These are phyloP conservation scores for Cancer borealis DNA, from an alignment of 2,888 invertebrate genomes.

Conservation along the genomic window DNA sequence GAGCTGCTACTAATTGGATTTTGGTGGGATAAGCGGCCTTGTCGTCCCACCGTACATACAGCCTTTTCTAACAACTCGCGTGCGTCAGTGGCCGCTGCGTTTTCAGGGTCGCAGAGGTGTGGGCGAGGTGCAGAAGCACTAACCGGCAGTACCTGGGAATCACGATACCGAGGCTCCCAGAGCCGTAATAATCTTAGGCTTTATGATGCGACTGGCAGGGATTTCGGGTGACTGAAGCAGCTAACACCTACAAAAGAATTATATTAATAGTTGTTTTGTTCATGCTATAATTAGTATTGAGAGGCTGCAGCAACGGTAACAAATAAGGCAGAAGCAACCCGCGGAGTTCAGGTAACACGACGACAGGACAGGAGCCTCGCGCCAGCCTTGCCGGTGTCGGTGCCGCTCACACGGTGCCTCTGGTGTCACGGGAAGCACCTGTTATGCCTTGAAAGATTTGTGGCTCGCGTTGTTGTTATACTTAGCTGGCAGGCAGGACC, in stretches of 20 bases:
- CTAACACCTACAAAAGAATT: neutral
- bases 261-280: neutral
- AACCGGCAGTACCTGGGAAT: slow-evolving; percentile 34
- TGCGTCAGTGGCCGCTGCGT: neutral
- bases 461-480: neutral
- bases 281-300: neutral
- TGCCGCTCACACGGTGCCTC: neutral
- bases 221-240: neutral
- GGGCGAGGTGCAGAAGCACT: slow-evolving; percentile 14
- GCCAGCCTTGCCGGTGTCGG: neutral
- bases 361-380: neutral
- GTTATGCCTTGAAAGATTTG: neutral
- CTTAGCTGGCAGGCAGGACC: neutral
- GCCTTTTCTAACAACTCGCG: neutral
- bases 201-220: neutral
- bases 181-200: slow-evolving; percentile 16
- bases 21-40: slow-evolving; percentile 9
- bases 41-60: neutral
- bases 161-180: neutral
- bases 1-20: slow-evolving; percentile 17
- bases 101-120: neutral
- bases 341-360: slow-evolving; percentile 36
- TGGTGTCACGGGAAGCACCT: neutral
- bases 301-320: neutral
- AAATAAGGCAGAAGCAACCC: slow-evolving; percentile 48